Percentiles rank a stretch among this genome's conserved stretches.
phyloP scores from a whole-genome alignment of 1,140 invertebrate species.

The Tetramorium alpestre region DNA sequence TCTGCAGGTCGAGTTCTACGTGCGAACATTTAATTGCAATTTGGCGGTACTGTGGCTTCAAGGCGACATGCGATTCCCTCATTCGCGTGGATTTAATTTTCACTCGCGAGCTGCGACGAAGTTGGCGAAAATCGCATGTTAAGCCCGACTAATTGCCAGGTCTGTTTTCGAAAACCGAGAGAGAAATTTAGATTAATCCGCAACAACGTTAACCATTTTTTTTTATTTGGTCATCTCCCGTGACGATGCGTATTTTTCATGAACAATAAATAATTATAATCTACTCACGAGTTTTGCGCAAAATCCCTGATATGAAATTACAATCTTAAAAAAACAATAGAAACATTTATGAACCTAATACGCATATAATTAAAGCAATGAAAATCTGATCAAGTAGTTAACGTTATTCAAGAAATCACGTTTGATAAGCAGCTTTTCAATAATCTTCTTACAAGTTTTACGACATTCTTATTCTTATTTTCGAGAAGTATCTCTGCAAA shows the following conservation, averaged over 20 bases:
- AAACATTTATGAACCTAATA: not conserved
- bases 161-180: slow-evolving; percentile 15
- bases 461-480: not conserved
- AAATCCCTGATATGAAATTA: not conserved
- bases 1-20: slow-evolving; percentile 30
- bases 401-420: not conserved
- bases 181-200: slow-evolving; percentile 19
- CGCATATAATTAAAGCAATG: slow-evolving; percentile 9
- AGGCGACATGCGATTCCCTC: slow-evolving; percentile 67
- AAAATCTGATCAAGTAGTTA: slow-evolving; percentile 16
- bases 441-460: slow-evolving; percentile 23
- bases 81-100: slow-evolving; percentile 53
- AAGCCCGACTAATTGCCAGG: slow-evolving; percentile 31
- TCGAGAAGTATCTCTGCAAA: not conserved
- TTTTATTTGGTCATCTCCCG: not conserved
- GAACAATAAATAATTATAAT: not conserved
- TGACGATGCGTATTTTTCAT: not conserved
- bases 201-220: not conserved
- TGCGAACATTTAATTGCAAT: slow-evolving; percentile 68
- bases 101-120: slow-evolving; percentile 31
- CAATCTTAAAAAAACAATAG: not conserved
- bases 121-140: slow-evolving; percentile 52
- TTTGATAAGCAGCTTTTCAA: not conserved
- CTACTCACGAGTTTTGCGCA: not conserved
- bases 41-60: slow-evolving; percentile 1